Evolutionary conservation across 2,113 vertebrate genomes (phyloP).

Genomic region (Leptobrachium ailaonicum): DNA sequence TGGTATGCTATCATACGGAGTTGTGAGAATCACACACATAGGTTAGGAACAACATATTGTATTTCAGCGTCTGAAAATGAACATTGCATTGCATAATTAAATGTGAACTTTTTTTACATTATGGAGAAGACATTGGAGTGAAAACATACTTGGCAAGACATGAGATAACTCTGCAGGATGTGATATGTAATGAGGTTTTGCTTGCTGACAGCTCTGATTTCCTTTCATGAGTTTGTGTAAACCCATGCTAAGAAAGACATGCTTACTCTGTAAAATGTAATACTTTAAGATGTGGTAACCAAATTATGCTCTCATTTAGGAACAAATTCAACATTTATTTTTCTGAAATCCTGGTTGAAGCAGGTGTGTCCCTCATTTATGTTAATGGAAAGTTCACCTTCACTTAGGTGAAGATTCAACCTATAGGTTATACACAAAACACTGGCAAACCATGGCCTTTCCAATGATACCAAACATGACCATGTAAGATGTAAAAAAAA

Average conservation of each 20-base stretch:
- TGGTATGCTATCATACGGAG: neutral
- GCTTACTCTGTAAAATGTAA: too few species aligned
- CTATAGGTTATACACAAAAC: too few species aligned
- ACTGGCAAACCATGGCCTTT: too few species aligned
- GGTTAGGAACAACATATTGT: slow-evolving; percentile 8
- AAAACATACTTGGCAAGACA: neutral
- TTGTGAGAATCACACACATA: neutral
- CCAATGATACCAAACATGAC: too few species aligned
- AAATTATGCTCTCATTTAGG: too few species aligned
- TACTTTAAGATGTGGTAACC: too few species aligned
- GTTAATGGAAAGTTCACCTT: too few species aligned
- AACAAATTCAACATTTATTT: too few species aligned
- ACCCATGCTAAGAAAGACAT: neutral
- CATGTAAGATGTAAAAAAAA: too few species aligned
- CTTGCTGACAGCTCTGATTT: neutral
- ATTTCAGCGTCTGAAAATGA: neutral
- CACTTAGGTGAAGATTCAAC: too few species aligned
- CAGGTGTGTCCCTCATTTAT: too few species aligned
- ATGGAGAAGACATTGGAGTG: neutral
- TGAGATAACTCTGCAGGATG: neutral
- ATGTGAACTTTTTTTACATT: neutral
- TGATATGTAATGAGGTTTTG: neutral
- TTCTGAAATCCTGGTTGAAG: too few species aligned
- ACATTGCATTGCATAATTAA: slow-evolving; percentile 9
- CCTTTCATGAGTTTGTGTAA: neutral